Base-by-base conservation (phyloP, 2,113 vertebrate species). In the Rallus limicola region DNA sequence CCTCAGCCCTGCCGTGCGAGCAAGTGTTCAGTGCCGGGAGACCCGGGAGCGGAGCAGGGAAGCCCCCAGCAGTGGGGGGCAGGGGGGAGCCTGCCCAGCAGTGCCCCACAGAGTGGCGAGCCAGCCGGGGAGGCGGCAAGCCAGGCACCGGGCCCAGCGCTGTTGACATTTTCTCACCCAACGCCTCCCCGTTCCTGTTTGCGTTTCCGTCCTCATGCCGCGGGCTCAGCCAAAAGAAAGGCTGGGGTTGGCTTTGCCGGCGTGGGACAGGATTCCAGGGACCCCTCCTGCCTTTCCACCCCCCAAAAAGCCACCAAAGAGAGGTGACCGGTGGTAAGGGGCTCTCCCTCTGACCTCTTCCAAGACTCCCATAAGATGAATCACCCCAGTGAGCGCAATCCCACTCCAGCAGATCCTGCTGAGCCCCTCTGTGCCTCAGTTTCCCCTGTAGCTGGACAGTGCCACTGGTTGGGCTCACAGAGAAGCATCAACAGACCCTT, bases 101-200 rank as follows among this genome's bases (percentile, higher is more conserved):
- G 65, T 23, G 4, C 60, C 85, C 90, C 88, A 46, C 40, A 34
- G 50, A 53, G 70, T 14, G 16, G 70, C 29, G 0, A 93, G 65
- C 65, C 4, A 11, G 82, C 52, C 16, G 1, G 44, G 62, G 42
- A 92, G 94, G 91, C 29, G 0, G 88, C 0, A 5, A 96, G 88
- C 82, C 94, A 94, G 91, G 91, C 91, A 90, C 69, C 31, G 52
- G 5, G 94, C 92, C 88, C 91, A 75, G 85, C 0, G n/a, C 92
- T 95, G 94, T 95, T 95, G 94, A 94, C 96, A 95, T 95, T 95
- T 96, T 96, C 94, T 96, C 92, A 9, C 96, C 96, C 96, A 96
- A 93, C 82, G 15, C 94, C 96, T 96, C 96, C 92, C 94, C 70
- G 21, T 94, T 96, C 92, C 96, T 96, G 96, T 96, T 96, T 96